A percentile compares a stretch with the other conserved stretches of the same genome.
Conservation (phyloP, 2,888 invertebrate species). For the Orchestes rusci region DNA sequence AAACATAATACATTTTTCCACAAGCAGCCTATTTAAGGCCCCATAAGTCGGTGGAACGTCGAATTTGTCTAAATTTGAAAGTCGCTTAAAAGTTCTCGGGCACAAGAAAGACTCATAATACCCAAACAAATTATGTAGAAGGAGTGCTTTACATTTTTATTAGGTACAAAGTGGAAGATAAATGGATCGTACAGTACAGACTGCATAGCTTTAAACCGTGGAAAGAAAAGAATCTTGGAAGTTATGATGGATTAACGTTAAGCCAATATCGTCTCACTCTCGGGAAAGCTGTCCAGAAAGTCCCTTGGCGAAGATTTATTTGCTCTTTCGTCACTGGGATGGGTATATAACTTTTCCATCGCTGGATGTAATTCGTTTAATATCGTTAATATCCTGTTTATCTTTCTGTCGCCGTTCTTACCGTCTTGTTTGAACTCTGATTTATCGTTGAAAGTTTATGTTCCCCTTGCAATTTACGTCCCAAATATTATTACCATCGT, state of each 20-base stretch:
- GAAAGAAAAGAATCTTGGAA: constrained; percentile 34
- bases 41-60: constrained; percentile 21
- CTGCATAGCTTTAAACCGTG: constrained; percentile 34
- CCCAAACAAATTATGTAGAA: constrained; percentile 41
- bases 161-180: constrained; percentile 39
- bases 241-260: constrained; percentile 40
- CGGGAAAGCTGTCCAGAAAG: constrained; percentile 30
- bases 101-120: constrained; percentile 34
- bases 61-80: constrained; percentile 26
- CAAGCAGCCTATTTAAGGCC: constrained; percentile 17
- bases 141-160: constrained; percentile 43
- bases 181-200: constrained; percentile 33
- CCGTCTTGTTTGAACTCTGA: no score
- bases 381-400: constrained; percentile 22
- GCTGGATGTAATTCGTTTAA: constrained; percentile 21
- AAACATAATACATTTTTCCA: no score
- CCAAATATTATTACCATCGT: no score
- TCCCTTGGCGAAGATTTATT: constrained; percentile 23
- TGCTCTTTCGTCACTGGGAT: constrained; percentile 20
- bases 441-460: no score
- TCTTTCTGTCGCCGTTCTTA: constrained; percentile 19
- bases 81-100: constrained; percentile 22
- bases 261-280: constrained; percentile 34
- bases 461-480: no score
- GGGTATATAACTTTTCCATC: constrained; percentile 7